Evolutionary conservation across 2,888 invertebrate species (phyloP).

Genomic region (Hypolimnas misippus): DNA sequence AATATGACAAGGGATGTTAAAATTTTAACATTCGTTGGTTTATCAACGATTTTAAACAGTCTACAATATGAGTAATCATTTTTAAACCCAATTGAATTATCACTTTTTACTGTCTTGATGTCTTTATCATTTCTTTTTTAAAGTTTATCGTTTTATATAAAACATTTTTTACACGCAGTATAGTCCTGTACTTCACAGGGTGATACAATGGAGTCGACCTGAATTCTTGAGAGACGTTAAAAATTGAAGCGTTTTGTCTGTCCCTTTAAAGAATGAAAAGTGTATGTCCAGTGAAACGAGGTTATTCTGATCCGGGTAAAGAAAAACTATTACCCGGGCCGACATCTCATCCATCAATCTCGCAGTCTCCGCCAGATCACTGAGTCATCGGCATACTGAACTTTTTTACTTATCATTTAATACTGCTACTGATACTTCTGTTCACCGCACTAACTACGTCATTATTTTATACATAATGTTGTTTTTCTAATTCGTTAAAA

Average conservation of each 20-base stretch:
- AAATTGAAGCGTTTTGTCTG: constrained; percentile 8
- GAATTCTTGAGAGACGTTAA: constrained; percentile 7
- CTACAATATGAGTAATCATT: too few species aligned
- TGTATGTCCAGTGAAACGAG: constrained; percentile 8
- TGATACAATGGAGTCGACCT: constrained; percentile 9
- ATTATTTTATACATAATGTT: constrained; percentile 8
- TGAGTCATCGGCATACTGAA: constrained; percentile 11
- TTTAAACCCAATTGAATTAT: too few species aligned
- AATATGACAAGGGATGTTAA: too few species aligned
- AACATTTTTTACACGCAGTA: neutral
- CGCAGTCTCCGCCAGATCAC: constrained; percentile 23
- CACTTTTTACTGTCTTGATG: too few species aligned
- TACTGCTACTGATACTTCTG: too few species aligned
- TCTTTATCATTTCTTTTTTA: too few species aligned
- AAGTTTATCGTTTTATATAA: neutral
- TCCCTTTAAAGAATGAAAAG: constrained; percentile 19
- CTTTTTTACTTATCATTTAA: constrained; percentile 11
- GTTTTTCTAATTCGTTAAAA: too few species aligned
- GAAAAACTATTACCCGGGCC: constrained; percentile 17
- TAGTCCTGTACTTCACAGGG: neutral
- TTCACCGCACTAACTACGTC: too few species aligned
- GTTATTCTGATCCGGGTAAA: constrained; percentile 13
- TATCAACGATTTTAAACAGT: too few species aligned
- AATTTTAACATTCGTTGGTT: too few species aligned
- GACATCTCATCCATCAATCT: constrained; percentile 26